Percentiles rank a stretch among this genome's conserved stretches.
These are phyloP conservation scores for human DNA, from an alignment of 2,113 vertebrate genomes.

Conservation along the genomic window DNA sequence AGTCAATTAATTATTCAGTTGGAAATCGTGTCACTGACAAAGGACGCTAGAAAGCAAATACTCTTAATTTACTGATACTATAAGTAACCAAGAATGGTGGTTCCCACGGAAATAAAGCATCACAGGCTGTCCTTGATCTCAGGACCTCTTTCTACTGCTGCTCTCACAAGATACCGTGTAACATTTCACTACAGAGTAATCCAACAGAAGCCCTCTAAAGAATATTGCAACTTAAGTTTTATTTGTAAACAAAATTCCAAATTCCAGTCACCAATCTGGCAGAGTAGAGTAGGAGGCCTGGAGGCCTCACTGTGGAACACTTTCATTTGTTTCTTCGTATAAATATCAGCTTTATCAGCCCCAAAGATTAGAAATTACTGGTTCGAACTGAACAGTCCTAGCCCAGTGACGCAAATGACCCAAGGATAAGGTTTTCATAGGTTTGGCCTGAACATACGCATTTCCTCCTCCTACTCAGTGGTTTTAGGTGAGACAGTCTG, in stretches of 20 bases:
- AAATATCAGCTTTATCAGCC: neutral
- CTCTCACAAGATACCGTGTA: neutral
- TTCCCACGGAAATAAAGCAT: constrained; percentile 70
- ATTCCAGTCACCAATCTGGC: neutral
- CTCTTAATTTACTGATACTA: constrained; percentile 70
- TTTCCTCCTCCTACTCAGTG: neutral
- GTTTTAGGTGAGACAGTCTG: neutral
- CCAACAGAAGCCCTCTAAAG: neutral
- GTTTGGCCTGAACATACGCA: neutral
- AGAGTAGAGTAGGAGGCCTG: neutral
- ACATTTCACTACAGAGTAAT: neutral
- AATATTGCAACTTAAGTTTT: neutral
- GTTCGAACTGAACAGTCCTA: neutral
- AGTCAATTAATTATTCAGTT: constrained; percentile 80
- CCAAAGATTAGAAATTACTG: neutral
- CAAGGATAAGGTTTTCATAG: neutral
- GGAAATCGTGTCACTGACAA: constrained; percentile 85
- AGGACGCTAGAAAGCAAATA: constrained; percentile 81
- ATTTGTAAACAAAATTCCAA: constrained; percentile 20
- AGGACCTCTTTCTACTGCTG: neutral
- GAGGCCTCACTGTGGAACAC: neutral
- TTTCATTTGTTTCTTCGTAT: neutral
- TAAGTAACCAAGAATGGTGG: constrained; percentile 70
- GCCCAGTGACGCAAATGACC: neutral
- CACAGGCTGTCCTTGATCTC: constrained; percentile 55